Conservation (phyloP, 1,140 invertebrate genomes). For the Nylanderia fulva region DNA sequence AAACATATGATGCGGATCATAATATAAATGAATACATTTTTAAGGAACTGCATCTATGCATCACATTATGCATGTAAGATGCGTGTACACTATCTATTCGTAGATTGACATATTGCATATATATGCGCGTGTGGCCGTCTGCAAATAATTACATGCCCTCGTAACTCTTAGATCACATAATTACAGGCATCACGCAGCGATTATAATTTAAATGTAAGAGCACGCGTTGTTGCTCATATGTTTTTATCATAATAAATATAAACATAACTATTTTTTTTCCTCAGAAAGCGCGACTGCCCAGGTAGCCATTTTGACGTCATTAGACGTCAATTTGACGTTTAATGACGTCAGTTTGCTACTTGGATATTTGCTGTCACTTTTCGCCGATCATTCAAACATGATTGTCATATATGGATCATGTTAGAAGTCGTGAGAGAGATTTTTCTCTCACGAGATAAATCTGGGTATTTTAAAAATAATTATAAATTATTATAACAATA, state of each 20-base stretch:
- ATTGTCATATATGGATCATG: neutral
- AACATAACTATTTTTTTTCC: neutral
- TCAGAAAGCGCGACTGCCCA: neutral
- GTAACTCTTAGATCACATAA: constrained; percentile 38
- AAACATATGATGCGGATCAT: neutral
- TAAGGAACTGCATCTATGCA: constrained; percentile 1
- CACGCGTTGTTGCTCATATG: neutral
- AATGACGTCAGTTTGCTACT: no score
- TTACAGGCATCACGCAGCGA: constrained; percentile 19
- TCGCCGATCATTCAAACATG: neutral
- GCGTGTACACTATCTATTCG: neutral
- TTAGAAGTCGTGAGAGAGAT: no score
- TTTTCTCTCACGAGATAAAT: no score
- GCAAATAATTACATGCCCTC: constrained; percentile 20
- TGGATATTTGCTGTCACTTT: neutral
- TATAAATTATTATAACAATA: no score
- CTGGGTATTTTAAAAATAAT: no score
- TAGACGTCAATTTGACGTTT: no score
- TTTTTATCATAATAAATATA: constrained; percentile 17
- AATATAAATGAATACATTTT: neutral
- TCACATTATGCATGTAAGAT: neutral
- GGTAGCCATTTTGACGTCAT: no score
- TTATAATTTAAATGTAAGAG: constrained; percentile 28
- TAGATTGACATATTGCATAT: constrained; percentile 19
- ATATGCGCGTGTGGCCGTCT: neutral